Base-by-base conservation (phyloP, 1,140 invertebrate species). In the Leptinotarsa defecta region DNA sequence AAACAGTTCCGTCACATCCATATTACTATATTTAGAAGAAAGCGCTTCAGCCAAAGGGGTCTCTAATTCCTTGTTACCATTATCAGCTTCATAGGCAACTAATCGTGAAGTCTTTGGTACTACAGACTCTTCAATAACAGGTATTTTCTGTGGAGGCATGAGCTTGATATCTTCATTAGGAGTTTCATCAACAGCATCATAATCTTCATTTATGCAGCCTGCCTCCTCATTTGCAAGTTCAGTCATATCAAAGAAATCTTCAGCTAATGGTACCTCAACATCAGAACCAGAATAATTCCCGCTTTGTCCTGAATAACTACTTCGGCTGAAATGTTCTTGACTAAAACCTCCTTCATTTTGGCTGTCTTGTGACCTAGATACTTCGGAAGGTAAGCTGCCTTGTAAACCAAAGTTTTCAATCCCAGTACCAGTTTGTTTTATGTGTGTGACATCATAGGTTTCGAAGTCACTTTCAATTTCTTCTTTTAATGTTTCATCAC, bases 1-100 rank as follows among this genome's bases (percentile, higher is more conserved):
- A 87, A 98, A 98, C 0, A 98, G 82, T 84, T 95, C 92, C 3
- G 92, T 93, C 0, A 98, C 96, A 88, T 98, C 91, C 13, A 96
- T 89, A 86, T 96, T 92, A 11, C 92, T 93, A 87, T 98, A 97
- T 88, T 98, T 98, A 1, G 95, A 95, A 1, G 97, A 97, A 64
- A 98, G 84, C 94, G 98, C 98, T 24, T 95, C 95, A 20, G 96
- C 96, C 62, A 98, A 86, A 4, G 97, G 97, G 0, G 96, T 98
- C 83, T 97, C 94, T 61, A 96, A 85, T 84, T 91, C 94, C 70
- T 91, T 90, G 73, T 88, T 88, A 5, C 83, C 84, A 3, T 85
- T 84, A 68, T 86, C 84, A 6, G 78, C 78, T 2, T 83, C 83
- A 13, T 68, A 48, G 4, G 15, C 20, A 19, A 62, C 62, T 68